These are phyloP conservation scores for Electrona antarctica DNA, from an alignment of 2,113 vertebrate genomes.

Conservation along the genomic window DNA sequence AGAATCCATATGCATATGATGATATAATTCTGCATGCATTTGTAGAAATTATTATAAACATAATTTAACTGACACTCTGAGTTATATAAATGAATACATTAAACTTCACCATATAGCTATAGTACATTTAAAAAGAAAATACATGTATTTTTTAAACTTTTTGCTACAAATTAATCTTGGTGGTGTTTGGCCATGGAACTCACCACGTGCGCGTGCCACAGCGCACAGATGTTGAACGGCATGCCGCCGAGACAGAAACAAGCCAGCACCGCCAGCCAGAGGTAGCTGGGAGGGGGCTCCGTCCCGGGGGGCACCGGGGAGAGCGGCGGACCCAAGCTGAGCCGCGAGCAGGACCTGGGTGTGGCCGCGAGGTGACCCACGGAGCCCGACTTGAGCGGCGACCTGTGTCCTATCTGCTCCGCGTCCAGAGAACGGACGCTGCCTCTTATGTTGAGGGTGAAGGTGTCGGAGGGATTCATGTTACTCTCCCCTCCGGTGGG, in stretches of 20 bases:
- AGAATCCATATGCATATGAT: conserved; percentile 1
- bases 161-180: no score
- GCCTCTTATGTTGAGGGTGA: conserved; percentile 74
- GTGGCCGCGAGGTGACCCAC: conserved; percentile 74
- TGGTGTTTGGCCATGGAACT: conserved; percentile 63
- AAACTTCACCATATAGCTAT: no score
- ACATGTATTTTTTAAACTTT: neutral
- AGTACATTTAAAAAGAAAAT: neutral
- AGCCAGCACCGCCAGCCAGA: conserved; percentile 88
- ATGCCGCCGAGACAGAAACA: conserved; percentile 91
- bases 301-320: conserved; percentile 79
- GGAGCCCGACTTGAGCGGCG: conserved; percentile 81
- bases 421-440: conserved; percentile 76
- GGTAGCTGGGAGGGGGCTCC: conserved; percentile 83
- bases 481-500: conserved; percentile 70
- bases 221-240: conserved; percentile 88
- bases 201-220: conserved; percentile 95
- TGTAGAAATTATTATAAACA: neutral
- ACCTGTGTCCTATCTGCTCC: conserved; percentile 85
- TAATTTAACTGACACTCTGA: neutral
- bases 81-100: no score
- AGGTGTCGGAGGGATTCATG: conserved; percentile 80
- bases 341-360: conserved; percentile 79
- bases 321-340: conserved; percentile 81
- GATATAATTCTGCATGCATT: neutral